Conservation (phyloP, 2,888 invertebrate species). For the Sinodicranocentrus sp. region DNA sequence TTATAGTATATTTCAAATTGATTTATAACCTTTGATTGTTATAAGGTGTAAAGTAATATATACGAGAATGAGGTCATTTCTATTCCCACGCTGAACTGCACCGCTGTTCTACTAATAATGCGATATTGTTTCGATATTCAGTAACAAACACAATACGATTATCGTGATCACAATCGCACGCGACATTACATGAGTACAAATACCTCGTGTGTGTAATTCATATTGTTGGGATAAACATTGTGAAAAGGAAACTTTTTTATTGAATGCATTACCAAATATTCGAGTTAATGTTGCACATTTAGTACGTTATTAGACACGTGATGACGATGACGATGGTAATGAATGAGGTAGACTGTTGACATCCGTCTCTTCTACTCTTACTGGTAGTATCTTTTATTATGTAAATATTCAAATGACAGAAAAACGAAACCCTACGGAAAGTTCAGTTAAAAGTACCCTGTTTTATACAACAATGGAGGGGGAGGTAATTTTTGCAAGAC, state of each 20-base stretch:
- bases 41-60: slow-evolving; percentile 11
- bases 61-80: slow-evolving; percentile 38
- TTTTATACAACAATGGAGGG: too few species aligned
- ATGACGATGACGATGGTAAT: slow-evolving; percentile 13
- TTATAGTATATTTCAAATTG: slow-evolving; percentile 19
- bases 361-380: neutral
- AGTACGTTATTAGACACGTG: slow-evolving; percentile 15
- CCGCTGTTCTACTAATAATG: slow-evolving; percentile 25
- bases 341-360: slow-evolving; percentile 39
- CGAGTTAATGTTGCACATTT: slow-evolving; percentile 41
- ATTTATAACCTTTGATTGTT: slow-evolving; percentile 36
- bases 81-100: slow-evolving; percentile 44
- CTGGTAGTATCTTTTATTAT: too few species aligned
- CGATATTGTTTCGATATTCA: slow-evolving; percentile 16
- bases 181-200: slow-evolving; percentile 51
- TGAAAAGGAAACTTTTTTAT: slow-evolving; percentile 47
- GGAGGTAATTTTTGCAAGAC: too few species aligned
- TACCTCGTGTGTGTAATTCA: slow-evolving; percentile 35
- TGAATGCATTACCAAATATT: slow-evolving; percentile 43
- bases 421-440: too few species aligned
- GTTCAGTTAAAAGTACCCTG: too few species aligned
- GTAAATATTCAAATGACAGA: too few species aligned
- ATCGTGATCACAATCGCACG: slow-evolving; percentile 48
- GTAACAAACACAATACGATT: neutral
- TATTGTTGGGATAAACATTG: slow-evolving; percentile 31